phyloP scores from a whole-genome alignment of 1,140 invertebrate genomes.

The Euwallacea fornicatus region DNA sequence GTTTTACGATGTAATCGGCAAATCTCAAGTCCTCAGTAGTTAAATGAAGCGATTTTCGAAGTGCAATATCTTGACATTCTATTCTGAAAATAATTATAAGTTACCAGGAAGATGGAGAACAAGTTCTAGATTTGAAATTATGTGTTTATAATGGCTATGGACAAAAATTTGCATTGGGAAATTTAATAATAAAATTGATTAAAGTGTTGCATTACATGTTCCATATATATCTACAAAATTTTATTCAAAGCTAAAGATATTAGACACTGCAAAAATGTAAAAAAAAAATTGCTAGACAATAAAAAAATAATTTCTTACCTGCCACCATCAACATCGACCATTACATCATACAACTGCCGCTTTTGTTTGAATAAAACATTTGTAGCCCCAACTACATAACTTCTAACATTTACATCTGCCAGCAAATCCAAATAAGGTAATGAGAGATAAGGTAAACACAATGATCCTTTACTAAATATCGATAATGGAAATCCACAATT shows the following conservation, averaged over 20 bases:
- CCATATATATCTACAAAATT: no score
- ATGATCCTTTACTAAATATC: slow-evolving; percentile 89
- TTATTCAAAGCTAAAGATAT: neutral
- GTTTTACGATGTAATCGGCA: slow-evolving; percentile 88
- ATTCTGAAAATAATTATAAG: slow-evolving; percentile 59
- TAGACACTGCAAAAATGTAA: no score
- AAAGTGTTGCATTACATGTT: no score
- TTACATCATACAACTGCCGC: slow-evolving; percentile 86
- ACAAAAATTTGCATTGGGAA: neutral
- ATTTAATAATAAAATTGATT: no score
- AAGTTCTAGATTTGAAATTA: no score
- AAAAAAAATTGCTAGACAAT: neutral
- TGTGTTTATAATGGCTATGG: neutral
- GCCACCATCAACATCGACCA: slow-evolving; percentile 87
- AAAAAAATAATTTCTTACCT: slow-evolving; percentile 13
- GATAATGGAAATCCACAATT: slow-evolving; percentile 86
- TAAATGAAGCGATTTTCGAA: slow-evolving; percentile 80
- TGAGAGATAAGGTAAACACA: slow-evolving; percentile 95
- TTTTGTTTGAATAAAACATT: slow-evolving; percentile 98
- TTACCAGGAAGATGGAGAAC: no score
- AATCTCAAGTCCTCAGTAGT: slow-evolving; percentile 96
- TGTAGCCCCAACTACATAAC: slow-evolving; percentile 94
- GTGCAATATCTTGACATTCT: slow-evolving; percentile 82
- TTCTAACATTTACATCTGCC: slow-evolving; percentile 82
- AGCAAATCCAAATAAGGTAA: slow-evolving; percentile 93